Conservation (phyloP, 2,888 invertebrate species). For the Eupithecia abbreviata region DNA sequence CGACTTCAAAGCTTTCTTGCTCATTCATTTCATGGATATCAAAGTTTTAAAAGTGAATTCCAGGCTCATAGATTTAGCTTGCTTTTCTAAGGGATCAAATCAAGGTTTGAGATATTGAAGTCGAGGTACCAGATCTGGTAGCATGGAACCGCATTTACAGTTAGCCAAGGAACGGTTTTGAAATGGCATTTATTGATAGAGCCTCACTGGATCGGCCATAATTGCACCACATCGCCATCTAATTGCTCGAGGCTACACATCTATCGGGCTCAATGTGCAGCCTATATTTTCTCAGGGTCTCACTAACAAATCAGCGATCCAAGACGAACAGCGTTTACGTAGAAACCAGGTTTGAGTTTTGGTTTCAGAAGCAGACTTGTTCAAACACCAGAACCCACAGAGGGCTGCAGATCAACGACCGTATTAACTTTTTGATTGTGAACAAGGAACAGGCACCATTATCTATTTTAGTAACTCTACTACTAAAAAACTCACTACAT, state of each 20-base stretch:
- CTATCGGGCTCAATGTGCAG: slow-evolving; percentile 54
- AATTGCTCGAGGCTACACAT: slow-evolving; percentile 59
- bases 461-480: background rate
- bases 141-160: background rate
- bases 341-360: slow-evolving; percentile 12
- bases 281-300: slow-evolving; percentile 55
- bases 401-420: background rate
- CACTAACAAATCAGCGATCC: slow-evolving; percentile 45
- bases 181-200: slow-evolving; percentile 49
- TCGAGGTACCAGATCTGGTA: background rate
- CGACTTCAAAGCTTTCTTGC: slow-evolving; percentile 16
- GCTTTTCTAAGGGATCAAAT: background rate
- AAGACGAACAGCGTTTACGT: slow-evolving; percentile 5
- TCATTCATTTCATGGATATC: background rate
- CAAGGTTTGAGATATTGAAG: background rate
- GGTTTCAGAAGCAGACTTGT: background rate
- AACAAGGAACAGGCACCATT: background rate
- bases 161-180: slow-evolving; percentile 45
- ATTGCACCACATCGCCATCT: slow-evolving; percentile 61
- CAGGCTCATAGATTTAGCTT: background rate
- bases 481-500: background rate
- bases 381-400: background rate
- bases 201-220: slow-evolving; percentile 53
- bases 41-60: background rate
- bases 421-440: background rate